A percentile compares a stretch with the other conserved stretches of the same genome.
Conservation (phyloP, 2,888 invertebrate species). For the Deilephila elpenor region DNA sequence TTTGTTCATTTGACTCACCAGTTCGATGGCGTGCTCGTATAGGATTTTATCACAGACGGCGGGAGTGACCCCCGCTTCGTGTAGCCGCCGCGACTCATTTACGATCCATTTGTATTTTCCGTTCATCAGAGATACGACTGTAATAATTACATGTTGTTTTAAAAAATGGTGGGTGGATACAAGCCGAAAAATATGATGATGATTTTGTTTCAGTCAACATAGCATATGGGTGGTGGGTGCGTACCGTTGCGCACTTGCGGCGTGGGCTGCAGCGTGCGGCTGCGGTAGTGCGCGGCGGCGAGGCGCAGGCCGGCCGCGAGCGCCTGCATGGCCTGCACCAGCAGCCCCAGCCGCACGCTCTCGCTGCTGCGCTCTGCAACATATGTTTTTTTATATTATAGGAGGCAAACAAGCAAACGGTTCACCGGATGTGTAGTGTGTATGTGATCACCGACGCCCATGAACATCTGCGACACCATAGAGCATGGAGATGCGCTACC, state of each 20-base stretch:
- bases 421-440: too few species aligned
- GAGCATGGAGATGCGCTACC: too few species aligned
- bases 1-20: slow-evolving; percentile 84
- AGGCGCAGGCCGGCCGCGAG: slow-evolving; percentile 96
- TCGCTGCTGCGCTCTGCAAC: slow-evolving; percentile 68
- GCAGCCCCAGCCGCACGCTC: slow-evolving; percentile 90
- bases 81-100: slow-evolving; percentile 94
- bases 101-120: slow-evolving; percentile 95
- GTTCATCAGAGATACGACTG: slow-evolving; percentile 96
- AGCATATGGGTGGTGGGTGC: slow-evolving; percentile 36
- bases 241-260: slow-evolving; percentile 95
- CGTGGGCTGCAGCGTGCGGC: slow-evolving; percentile 94
- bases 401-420: too few species aligned
- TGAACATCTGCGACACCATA: too few species aligned
- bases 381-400: background rate
- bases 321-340: slow-evolving; percentile 96
- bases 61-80: slow-evolving; percentile 90
- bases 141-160: slow-evolving; percentile 15
- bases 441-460: too few species aligned
- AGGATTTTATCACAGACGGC: slow-evolving; percentile 97
- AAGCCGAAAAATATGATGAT: background rate
- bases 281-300: slow-evolving; percentile 93
- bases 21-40: slow-evolving; percentile 98
- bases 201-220: too few species aligned
- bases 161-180: background rate